Percentiles rank a stretch among this genome's conserved stretches.
Conservation (phyloP, 1,140 invertebrate genomes). For the Amphibalanus amphitrite region DNA sequence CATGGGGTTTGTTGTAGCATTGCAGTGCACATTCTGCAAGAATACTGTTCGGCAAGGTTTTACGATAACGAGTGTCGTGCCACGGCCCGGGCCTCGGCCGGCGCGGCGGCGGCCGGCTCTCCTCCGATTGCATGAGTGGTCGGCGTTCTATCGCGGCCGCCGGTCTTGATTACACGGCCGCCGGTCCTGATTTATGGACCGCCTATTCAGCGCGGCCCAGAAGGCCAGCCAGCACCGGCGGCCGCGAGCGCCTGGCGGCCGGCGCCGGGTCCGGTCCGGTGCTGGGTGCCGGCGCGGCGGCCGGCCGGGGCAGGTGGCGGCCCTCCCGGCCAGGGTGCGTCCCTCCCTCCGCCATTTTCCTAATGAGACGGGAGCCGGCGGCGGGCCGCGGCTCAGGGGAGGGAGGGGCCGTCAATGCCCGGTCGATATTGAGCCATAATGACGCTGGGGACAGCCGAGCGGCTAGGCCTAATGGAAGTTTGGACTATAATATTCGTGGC, state of each 20-base stretch:
- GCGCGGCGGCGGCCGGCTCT: too few species aligned
- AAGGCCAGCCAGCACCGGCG: not conserved
- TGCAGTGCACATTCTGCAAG: not conserved
- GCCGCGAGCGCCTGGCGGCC: not conserved
- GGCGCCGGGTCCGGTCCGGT: not conserved
- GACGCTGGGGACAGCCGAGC: too few species aligned
- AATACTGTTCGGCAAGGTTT: too few species aligned
- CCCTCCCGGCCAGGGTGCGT: not conserved
- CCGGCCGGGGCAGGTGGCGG: not conserved
- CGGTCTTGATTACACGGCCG: not conserved
- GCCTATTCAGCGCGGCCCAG: not conserved
- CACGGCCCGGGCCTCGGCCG: too few species aligned
- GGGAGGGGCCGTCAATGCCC: too few species aligned
- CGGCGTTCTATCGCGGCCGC: not conserved
- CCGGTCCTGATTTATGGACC: not conserved
- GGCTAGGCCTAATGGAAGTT: too few species aligned
- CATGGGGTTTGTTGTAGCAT: not conserved
- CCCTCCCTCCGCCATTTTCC: slow-evolving; percentile 1
- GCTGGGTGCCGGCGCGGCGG: not conserved
- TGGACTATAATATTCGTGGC: too few species aligned
- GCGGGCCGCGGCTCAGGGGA: too few species aligned
- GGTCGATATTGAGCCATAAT: too few species aligned
- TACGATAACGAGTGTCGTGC: not conserved
- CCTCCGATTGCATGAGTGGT: not conserved
- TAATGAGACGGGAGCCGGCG: too few species aligned